Percentiles rank a stretch among this genome's conserved stretches.
Conservation (phyloP, 2,797 vertebrate species). For the Parotocinclus haroldoi region DNA sequence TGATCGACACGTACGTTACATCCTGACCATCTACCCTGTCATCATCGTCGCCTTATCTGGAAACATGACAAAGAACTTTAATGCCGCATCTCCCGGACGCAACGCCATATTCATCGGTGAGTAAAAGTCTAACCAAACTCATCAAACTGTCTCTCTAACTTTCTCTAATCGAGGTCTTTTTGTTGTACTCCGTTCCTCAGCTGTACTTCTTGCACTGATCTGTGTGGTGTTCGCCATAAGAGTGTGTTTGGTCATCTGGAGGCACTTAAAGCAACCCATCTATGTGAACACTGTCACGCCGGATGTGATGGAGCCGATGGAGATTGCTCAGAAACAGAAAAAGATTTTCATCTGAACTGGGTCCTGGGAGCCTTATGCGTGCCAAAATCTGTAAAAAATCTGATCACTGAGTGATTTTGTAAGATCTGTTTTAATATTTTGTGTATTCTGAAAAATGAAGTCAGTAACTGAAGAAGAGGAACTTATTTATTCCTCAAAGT, state of each 20-base stretch:
- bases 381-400: too few species aligned
- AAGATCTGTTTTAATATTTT: too few species aligned
- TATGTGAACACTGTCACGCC: constrained; percentile 42
- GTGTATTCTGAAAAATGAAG: too few species aligned
- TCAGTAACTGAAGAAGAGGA: too few species aligned
- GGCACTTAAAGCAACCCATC: constrained; percentile 62
- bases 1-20: constrained; percentile 75
- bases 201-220: constrained; percentile 55
- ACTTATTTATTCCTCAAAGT: too few species aligned
- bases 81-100: constrained; percentile 33
- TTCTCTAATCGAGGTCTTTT: not conserved
- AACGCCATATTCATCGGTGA: constrained; percentile 69
- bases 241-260: constrained; percentile 64
- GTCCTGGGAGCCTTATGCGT: too few species aligned
- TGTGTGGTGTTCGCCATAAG: constrained; percentile 55
- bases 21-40: constrained; percentile 73
- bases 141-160: constrained; percentile 5
- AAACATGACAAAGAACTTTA: constrained; percentile 65
- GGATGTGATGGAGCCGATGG: constrained; percentile 49
- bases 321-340: constrained; percentile 58
- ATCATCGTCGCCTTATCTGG: constrained; percentile 73
- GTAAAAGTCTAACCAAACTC: not conserved
- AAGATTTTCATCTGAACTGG: constrained; percentile 48
- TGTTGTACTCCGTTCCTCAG: constrained; percentile 43
- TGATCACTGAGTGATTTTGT: too few species aligned